Evolutionary conservation across 1,140 invertebrate genomes (phyloP).

Genomic region (Drosophila lacertosa): DNA sequence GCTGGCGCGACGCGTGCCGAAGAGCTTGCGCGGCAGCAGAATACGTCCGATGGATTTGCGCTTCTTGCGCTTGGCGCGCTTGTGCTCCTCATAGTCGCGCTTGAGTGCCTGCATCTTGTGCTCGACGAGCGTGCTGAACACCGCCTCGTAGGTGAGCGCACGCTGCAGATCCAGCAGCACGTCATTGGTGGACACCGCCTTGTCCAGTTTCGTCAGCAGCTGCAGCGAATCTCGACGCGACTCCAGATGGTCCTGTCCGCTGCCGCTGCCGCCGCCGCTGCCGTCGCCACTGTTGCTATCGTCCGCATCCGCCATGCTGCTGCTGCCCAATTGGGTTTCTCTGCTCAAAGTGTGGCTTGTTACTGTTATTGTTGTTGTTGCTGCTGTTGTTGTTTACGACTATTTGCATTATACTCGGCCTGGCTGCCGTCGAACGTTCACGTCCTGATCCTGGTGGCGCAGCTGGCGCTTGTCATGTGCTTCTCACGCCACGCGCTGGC

Average conservation of each 20-base stretch:
- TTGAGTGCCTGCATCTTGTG: constrained; percentile 83
- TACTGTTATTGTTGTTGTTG: constrained; percentile 40
- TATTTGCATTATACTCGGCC: constrained; percentile 63
- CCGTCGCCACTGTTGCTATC: constrained; percentile 66
- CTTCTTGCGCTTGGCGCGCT: constrained; percentile 71
- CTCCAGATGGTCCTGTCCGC: background rate
- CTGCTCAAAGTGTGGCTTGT: constrained; percentile 34
- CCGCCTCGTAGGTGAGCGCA: constrained; percentile 77
- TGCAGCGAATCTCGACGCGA: constrained; percentile 47
- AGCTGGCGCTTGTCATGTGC: constrained; percentile 36
- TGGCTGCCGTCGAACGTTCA: constrained; percentile 32
- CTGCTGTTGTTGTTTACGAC: constrained; percentile 31
- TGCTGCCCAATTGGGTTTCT: constrained; percentile 3
- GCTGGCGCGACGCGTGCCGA: constrained; percentile 55
- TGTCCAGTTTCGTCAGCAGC: constrained; percentile 75
- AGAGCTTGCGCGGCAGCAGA: constrained; percentile 65
- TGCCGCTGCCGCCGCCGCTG: constrained; percentile 1
- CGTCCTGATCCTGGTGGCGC: constrained; percentile 1
- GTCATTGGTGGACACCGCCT: constrained; percentile 83
- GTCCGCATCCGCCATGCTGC: constrained; percentile 66
- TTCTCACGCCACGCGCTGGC: constrained; percentile 19
- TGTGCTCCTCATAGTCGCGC: constrained; percentile 81
- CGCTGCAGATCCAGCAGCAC: constrained; percentile 69
- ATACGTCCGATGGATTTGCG: constrained; percentile 77
- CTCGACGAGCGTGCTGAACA: constrained; percentile 76